Evolutionary conservation across 2,888 invertebrate genomes (phyloP).

Genomic region (Unio pictorum): DNA sequence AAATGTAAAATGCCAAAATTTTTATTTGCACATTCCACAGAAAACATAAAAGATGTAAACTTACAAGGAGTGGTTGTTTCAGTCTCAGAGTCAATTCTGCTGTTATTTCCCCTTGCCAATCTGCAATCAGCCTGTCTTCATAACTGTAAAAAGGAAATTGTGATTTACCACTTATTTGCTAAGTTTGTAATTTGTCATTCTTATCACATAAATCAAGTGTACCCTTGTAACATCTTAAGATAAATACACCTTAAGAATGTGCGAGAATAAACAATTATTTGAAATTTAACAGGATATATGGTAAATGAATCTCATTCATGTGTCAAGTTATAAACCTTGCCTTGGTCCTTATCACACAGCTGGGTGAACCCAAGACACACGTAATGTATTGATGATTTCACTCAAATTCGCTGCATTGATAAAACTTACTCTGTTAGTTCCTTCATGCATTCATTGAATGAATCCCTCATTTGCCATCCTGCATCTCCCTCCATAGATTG

Average conservation of each 20-base stretch:
- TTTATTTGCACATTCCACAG: neutral
- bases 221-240: too few relatives aligned
- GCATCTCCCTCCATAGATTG: slow-evolving; percentile 68
- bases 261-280: too few relatives aligned
- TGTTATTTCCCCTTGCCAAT: slow-evolving; percentile 65
- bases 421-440: slow-evolving; percentile 60
- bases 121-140: slow-evolving; percentile 48
- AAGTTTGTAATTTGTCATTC: too few relatives aligned
- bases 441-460: slow-evolving; percentile 59
- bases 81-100: slow-evolving; percentile 65
- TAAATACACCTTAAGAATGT: too few relatives aligned
- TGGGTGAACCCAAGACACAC: too few relatives aligned
- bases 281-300: too few relatives aligned
- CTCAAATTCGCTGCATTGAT: neutral
- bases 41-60: slow-evolving; percentile 9
- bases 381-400: too few relatives aligned
- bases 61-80: slow-evolving; percentile 68
- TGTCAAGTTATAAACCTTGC: too few relatives aligned
- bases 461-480: slow-evolving; percentile 68
- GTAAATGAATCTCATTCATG: too few relatives aligned
- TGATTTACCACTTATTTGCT: neutral
- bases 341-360: too few relatives aligned
- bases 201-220: too few relatives aligned
- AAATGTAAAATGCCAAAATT: neutral
- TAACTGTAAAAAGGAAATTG: slow-evolving; percentile 40